Percentiles rank a stretch among this genome's conserved stretches.
Conservation (phyloP, 1,140 invertebrate genomes). For the Drosophila athabasca region DNA sequence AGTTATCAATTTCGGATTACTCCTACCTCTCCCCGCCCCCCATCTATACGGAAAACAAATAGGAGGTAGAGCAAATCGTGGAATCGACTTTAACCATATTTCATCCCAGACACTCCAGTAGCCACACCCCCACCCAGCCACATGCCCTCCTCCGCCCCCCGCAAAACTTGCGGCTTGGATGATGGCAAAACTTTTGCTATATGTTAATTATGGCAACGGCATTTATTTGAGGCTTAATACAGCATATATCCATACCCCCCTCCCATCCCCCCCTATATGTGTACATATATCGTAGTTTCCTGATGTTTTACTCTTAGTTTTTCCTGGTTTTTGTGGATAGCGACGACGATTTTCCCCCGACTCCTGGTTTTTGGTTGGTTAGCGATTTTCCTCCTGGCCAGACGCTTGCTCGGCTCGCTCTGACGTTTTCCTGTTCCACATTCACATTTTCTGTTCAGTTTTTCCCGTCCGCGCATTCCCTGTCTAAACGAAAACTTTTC, state of each 20-base stretch:
- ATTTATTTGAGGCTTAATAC: conserved; percentile 81
- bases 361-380: conserved; percentile 16
- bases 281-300: conserved; percentile 29
- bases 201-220: conserved; percentile 78
- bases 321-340: too few relatives aligned
- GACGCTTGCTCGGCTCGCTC: conserved; percentile 9
- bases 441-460: conserved; percentile 24
- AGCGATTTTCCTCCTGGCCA: conserved; percentile 37
- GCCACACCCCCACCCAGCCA: neutral
- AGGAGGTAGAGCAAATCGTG: neutral
- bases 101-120: conserved; percentile 39
- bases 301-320: conserved; percentile 43
- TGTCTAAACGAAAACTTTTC: conserved; percentile 82
- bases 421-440: conserved; percentile 39
- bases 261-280: neutral
- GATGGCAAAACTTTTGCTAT: conserved; percentile 72
- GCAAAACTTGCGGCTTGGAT: conserved; percentile 51
- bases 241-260: conserved; percentile 62
- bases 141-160: neutral
- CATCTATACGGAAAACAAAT: conserved; percentile 19
- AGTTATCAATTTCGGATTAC: conserved; percentile 53
- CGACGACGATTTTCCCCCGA: too few relatives aligned
- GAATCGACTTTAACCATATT: conserved; percentile 44
- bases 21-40: neutral
- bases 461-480: conserved; percentile 30